These are phyloP conservation scores for Pecten maximus DNA, from an alignment of 2,888 invertebrate species.

Conservation along the genomic window DNA sequence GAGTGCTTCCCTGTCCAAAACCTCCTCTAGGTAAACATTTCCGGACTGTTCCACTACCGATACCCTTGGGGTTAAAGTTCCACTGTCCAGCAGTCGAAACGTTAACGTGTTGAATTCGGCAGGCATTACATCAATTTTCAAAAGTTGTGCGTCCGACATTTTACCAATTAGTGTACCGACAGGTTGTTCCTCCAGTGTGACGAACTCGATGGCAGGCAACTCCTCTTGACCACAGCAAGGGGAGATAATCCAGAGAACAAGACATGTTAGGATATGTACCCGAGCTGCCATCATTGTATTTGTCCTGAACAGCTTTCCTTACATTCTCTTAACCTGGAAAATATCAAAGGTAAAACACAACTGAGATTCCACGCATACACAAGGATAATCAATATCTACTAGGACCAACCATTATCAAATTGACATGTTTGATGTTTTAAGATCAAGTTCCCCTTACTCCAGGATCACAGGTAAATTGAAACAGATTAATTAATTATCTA, in stretches of 20 bases:
- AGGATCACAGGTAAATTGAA: background rate
- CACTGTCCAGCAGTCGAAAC: conserved; percentile 31
- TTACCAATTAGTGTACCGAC: conserved; percentile 40
- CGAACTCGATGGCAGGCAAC: conserved; percentile 23
- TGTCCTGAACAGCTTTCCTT: background rate
- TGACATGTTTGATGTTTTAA: background rate
- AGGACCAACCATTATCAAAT: background rate
- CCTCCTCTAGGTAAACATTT: conserved; percentile 51
- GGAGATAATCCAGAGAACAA: background rate
- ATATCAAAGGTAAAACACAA: background rate
- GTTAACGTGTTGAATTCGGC: conserved; percentile 38
- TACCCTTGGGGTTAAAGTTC: background rate
- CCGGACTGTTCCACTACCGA: background rate
- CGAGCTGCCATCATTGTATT: background rate
- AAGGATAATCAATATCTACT: background rate
- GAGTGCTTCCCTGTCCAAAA: conserved; percentile 63
- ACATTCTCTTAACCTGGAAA: conserved; percentile 6
- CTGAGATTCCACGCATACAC: background rate
- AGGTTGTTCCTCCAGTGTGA: conserved; percentile 36
- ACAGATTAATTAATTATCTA: background rate
- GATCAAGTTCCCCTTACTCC: background rate
- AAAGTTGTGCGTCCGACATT: conserved; percentile 28
- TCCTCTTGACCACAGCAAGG: background rate
- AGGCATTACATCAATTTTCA: conserved; percentile 31
- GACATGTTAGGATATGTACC: background rate